Conservation (phyloP, 2,797 vertebrate species). For the Propithecus deckenii region DNA sequence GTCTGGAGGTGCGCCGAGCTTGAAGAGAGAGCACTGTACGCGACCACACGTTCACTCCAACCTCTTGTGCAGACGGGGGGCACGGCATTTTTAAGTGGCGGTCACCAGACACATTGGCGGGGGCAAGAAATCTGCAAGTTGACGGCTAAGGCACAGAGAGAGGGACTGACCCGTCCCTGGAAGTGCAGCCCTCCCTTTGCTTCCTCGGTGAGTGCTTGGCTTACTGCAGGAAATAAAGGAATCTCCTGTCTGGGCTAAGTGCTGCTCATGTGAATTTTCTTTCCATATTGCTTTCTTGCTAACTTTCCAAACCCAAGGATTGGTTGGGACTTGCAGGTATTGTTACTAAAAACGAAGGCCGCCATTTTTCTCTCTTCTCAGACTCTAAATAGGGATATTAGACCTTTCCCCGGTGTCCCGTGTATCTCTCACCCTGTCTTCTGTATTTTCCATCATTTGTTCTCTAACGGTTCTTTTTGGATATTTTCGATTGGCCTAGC, state of each 20-base stretch:
- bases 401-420: background rate
- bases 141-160: background rate
- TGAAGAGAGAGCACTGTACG: fast-evolving
- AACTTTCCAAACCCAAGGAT: background rate
- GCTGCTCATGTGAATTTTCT: background rate
- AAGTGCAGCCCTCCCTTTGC: background rate
- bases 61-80: background rate
- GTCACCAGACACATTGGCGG: background rate
- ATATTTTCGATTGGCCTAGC: background rate
- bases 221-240: background rate
- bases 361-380: background rate
- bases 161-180: background rate
- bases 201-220: no score
- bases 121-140: background rate
- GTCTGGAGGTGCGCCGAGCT: fast-evolving
- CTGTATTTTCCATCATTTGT: background rate
- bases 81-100: no score
- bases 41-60: background rate
- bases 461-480: background rate
- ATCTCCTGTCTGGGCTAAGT: fast-evolving
- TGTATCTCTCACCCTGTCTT: background rate
- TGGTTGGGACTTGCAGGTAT: background rate
- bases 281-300: background rate
- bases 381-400: background rate
- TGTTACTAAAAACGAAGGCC: background rate